Evolutionary conservation across 2,797 vertebrate genomes (phyloP).

Genomic region (Scleropages formosus): DNA sequence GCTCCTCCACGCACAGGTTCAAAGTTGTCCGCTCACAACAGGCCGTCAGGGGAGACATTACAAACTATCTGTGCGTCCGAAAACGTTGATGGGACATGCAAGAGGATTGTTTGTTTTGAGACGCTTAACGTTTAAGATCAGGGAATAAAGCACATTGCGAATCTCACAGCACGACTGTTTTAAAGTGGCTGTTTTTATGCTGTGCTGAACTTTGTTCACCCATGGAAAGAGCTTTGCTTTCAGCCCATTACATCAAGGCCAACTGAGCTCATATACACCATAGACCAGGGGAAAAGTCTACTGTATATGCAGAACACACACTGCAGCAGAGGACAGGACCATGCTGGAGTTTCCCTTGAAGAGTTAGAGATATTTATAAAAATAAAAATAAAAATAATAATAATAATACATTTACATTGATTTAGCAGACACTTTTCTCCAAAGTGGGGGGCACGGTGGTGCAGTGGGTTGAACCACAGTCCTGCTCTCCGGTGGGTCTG

Average conservation of each 20-base stretch:
- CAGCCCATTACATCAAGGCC: slow-evolving; percentile 52
- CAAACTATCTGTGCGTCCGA: slow-evolving; percentile 50
- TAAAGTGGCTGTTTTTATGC: slow-evolving; percentile 58
- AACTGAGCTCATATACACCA: slow-evolving; percentile 42
- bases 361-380: no score
- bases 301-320: neutral
- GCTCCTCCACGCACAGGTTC: slow-evolving; percentile 42
- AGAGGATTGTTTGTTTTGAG: slow-evolving; percentile 53
- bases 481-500: no score
- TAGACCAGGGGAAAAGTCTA: slow-evolving; percentile 36
- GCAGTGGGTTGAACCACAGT: no score
- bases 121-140: slow-evolving; percentile 53
- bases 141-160: slow-evolving; percentile 49
- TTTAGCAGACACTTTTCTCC: no score
- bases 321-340: neutral
- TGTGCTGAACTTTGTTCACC: slow-evolving; percentile 53
- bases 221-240: slow-evolving; percentile 56
- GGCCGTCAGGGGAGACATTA: slow-evolving; percentile 65
- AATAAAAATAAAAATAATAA: no score
- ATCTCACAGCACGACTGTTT: slow-evolving; percentile 35
- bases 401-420: no score
- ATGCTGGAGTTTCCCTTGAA: no score
- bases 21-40: slow-evolving; percentile 42
- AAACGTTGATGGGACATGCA: slow-evolving; percentile 52
- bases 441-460: no score